Evolutionary conservation across 2,888 invertebrate genomes (phyloP).

Genomic region (Drosophila diplacantha): DNA sequence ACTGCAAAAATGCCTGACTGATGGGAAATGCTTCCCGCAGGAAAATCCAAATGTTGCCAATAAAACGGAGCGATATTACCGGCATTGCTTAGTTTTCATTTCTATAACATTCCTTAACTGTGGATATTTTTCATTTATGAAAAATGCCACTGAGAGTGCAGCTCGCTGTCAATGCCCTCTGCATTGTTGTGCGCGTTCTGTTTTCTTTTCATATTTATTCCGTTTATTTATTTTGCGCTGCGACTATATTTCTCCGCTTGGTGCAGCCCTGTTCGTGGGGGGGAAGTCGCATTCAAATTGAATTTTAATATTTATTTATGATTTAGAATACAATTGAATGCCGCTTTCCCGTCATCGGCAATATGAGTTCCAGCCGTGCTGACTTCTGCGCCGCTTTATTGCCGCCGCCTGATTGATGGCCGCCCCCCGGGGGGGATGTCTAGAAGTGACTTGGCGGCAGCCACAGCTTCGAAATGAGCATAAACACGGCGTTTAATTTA

Average conservation of each 20-base stretch:
- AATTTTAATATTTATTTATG: constrained; percentile 63
- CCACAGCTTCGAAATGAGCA: constrained; percentile 17
- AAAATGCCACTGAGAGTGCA: neutral
- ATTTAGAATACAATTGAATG: constrained; percentile 52
- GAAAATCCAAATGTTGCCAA: neutral
- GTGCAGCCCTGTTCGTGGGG: neutral
- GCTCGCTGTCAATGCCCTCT: neutral
- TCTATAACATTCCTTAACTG: neutral
- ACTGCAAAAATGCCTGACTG: neutral
- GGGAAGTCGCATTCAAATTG: constrained; percentile 48
- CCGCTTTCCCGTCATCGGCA: constrained; percentile 40
- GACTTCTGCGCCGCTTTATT: constrained; percentile 45
- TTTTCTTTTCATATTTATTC: constrained; percentile 12
- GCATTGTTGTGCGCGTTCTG: constrained; percentile 6
- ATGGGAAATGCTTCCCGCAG: neutral
- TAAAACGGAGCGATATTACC: neutral
- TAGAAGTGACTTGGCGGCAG: constrained; percentile 19
- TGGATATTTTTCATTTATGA: neutral
- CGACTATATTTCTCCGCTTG: constrained; percentile 6
- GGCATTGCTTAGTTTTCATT: neutral
- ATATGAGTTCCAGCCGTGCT: constrained; percentile 8
- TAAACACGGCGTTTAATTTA: constrained; percentile 62
- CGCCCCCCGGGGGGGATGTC: neutral
- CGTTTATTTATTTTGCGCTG: constrained; percentile 1
- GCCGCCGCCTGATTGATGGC: constrained; percentile 61